Evolutionary conservation across 2,113 vertebrate genomes (phyloP).

Genomic region (Sceloporus tristichus): DNA sequence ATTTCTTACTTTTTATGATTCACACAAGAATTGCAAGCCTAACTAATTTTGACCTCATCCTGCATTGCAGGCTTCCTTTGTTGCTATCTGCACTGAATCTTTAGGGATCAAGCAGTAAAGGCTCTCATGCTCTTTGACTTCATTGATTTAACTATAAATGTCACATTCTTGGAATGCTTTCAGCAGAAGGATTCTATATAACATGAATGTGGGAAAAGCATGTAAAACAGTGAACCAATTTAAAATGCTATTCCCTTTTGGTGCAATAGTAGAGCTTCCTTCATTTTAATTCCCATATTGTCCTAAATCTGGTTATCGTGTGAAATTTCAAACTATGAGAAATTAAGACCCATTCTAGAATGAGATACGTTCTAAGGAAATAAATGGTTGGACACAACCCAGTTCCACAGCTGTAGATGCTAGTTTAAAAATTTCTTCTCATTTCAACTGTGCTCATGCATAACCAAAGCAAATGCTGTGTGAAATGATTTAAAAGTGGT

Average conservation of each 20-base stretch:
- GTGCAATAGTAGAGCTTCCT: slow-evolving; percentile 14
- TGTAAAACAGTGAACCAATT: slow-evolving; percentile 53
- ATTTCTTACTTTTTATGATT: neutral
- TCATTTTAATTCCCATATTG: slow-evolving; percentile 58
- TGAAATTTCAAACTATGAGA: slow-evolving; percentile 55
- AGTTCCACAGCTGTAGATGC: slow-evolving; percentile 64
- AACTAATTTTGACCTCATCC: slow-evolving; percentile 45
- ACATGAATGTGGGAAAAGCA: slow-evolving; percentile 51
- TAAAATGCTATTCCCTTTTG: slow-evolving; percentile 55
- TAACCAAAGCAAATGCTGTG: slow-evolving; percentile 31
- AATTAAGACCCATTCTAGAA: slow-evolving; percentile 48
- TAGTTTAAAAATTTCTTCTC: slow-evolving; percentile 64
- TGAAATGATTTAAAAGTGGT: slow-evolving; percentile 39
- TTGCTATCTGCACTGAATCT: slow-evolving; percentile 55
- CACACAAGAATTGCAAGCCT: neutral
- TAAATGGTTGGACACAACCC: slow-evolving; percentile 61
- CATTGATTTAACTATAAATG: slow-evolving; percentile 72
- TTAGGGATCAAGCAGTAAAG: slow-evolving; percentile 60
- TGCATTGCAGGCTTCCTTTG: slow-evolving; percentile 52
- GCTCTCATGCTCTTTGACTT: slow-evolving; percentile 82
- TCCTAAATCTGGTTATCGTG: slow-evolving; percentile 51
- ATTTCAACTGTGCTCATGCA: slow-evolving; percentile 63
- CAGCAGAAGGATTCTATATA: slow-evolving; percentile 71
- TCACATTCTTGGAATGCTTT: slow-evolving; percentile 77
- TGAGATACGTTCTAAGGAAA: slow-evolving; percentile 68